Conservation (phyloP, 2,888 invertebrate genomes). For the Plagiodera versicolora region DNA sequence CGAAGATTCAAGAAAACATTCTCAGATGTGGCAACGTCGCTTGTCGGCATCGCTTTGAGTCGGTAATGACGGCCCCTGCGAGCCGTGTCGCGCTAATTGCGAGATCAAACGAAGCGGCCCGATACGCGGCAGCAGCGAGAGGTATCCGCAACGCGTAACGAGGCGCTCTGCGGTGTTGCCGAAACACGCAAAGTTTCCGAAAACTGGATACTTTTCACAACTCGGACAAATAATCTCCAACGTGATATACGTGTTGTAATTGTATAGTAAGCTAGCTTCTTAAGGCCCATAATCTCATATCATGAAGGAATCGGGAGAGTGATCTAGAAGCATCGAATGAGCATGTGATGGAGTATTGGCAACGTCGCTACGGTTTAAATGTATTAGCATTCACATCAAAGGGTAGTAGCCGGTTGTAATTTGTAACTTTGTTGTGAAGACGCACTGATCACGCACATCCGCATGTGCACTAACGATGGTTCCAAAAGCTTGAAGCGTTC, state of each 20-base stretch:
- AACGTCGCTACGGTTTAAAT: neutral
- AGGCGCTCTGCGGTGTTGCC: constrained; percentile 31
- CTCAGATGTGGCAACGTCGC: neutral
- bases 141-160: constrained; percentile 33
- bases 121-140: constrained; percentile 34
- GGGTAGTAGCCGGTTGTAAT: neutral
- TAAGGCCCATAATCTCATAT: too few relatives aligned
- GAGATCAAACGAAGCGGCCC: constrained; percentile 39
- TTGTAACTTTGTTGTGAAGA: neutral
- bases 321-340: too few relatives aligned
- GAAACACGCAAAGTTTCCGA: neutral
- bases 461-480: neutral
- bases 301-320: too few relatives aligned
- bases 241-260: too few relatives aligned
- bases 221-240: too few relatives aligned
- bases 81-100: constrained; percentile 50
- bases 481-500: neutral
- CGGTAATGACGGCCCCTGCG: constrained; percentile 44
- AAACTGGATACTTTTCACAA: neutral
- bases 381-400: neutral
- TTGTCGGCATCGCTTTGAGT: constrained; percentile 44
- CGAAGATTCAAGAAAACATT: neutral
- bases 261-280: too few relatives aligned
- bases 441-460: neutral
- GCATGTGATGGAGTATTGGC: neutral